A percentile compares a stretch with the other conserved stretches of the same genome.
phyloP scores from a whole-genome alignment of 2,888 invertebrate genomes.

The Ophion costatus region DNA sequence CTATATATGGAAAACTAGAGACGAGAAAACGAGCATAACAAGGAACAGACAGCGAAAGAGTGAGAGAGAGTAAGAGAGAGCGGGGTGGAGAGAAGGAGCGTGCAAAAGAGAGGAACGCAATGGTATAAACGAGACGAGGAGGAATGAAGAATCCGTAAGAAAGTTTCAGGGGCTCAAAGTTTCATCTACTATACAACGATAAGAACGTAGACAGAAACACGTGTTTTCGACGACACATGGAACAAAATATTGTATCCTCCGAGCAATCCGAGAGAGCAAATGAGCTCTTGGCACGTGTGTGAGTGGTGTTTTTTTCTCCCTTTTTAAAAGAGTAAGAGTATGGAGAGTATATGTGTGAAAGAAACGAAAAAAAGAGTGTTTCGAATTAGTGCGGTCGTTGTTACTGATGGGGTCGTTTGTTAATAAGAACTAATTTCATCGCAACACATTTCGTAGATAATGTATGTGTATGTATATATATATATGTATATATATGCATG shows the following conservation, averaged over 20 bases:
- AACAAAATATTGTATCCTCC: conserved; percentile 57
- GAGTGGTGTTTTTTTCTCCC: neutral
- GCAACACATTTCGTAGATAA: conserved; percentile 51
- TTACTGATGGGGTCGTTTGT: conserved; percentile 66
- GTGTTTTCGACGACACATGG: conserved; percentile 64
- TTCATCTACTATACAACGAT: conserved; percentile 38
- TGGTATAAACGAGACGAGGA: conserved; percentile 57
- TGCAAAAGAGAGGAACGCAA: neutral
- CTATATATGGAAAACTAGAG: conserved; percentile 17
- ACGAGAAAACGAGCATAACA: conserved; percentile 30
- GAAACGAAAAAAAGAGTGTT: conserved; percentile 48
- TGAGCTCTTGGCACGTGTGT: conserved; percentile 55
- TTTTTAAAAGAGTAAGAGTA: neutral
- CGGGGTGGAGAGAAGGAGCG: neutral
- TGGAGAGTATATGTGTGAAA: neutral
- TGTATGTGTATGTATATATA: conserved; percentile 16
- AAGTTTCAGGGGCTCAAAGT: conserved; percentile 45
- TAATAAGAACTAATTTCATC: conserved; percentile 66
- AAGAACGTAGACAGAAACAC: conserved; percentile 59
- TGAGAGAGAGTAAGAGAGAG: neutral
- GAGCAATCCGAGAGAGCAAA: conserved; percentile 40
- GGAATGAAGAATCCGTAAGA: conserved; percentile 61
- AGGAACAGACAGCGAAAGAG: neutral
- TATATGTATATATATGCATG: neutral
- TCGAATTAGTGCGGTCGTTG: conserved; percentile 60